These are phyloP conservation scores for Podarcis siculus DNA, from an alignment of 2,797 vertebrate species.

Conservation along the genomic window DNA sequence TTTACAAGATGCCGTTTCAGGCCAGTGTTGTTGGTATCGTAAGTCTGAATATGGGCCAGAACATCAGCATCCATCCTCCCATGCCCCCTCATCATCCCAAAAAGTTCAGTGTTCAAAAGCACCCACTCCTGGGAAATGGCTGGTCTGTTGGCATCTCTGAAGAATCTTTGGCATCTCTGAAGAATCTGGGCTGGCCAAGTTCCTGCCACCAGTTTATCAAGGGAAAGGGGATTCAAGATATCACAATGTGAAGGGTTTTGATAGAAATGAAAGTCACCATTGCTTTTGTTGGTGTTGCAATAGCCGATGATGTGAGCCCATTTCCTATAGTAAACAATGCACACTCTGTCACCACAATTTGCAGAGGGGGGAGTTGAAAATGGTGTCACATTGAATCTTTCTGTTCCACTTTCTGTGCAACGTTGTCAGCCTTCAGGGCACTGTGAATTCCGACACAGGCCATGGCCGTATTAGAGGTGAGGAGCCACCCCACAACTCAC, in stretches of 20 bases:
- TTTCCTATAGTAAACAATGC: neutral
- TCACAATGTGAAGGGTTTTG: neutral
- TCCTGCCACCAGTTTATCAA: neutral
- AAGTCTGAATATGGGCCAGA: neutral
- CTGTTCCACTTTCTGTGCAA: neutral
- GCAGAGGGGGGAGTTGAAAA: neutral
- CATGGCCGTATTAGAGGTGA: too few species aligned
- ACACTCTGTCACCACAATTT: neutral
- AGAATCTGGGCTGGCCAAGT: neutral
- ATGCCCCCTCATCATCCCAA: neutral
- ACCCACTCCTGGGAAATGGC: neutral
- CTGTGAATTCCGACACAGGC: neutral
- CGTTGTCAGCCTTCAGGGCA: neutral
- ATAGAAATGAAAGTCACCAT: neutral
- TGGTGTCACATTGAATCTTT: neutral
- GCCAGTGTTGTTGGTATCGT: neutral
- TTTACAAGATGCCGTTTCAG: neutral
- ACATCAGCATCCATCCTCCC: neutral
- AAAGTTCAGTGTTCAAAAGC: neutral
- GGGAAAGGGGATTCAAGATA: neutral
- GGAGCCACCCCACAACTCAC: too few species aligned
- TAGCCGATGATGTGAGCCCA: too few species aligned
- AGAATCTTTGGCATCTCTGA: neutral
- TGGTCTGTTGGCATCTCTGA: neutral
- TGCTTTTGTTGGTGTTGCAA: neutral